Percentiles rank a stretch among this genome's conserved stretches.
Evolutionary conservation across 1,140 invertebrate species (phyloP).

Genomic region (Nephila pilipes): DNA sequence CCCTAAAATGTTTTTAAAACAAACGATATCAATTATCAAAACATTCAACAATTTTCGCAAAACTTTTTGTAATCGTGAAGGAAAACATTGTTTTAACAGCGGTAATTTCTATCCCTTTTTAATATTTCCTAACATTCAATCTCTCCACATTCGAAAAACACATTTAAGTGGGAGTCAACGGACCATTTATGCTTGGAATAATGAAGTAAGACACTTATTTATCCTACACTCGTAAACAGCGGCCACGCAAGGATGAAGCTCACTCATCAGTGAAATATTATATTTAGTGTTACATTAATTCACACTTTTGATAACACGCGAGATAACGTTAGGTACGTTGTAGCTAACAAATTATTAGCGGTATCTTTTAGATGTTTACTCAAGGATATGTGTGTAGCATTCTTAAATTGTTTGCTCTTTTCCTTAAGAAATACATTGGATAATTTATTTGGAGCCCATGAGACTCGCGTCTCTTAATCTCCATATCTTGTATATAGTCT

Average conservation of each 20-base stretch:
- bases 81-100: background rate
- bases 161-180: background rate
- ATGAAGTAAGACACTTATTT: background rate
- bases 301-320: background rate
- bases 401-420: too few species aligned
- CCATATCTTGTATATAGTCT: too few species aligned
- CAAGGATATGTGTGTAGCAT: too few species aligned
- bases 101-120: background rate
- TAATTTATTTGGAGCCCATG: too few species aligned
- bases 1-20: too few species aligned
- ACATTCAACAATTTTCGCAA: background rate
- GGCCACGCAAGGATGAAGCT: background rate
- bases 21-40: too few species aligned
- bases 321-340: too few species aligned
- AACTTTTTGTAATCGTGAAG: background rate
- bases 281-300: background rate
- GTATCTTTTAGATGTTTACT: too few species aligned
- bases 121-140: background rate
- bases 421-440: too few species aligned
- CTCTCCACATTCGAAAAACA: background rate
- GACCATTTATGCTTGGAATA: constrained; percentile 3
- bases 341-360: too few species aligned
- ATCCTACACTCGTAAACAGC: background rate
- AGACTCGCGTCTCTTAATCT: too few species aligned
- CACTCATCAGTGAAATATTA: background rate